Evolutionary conservation across 2,888 invertebrate species (phyloP).

Genomic region (Auanema sp.): DNA sequence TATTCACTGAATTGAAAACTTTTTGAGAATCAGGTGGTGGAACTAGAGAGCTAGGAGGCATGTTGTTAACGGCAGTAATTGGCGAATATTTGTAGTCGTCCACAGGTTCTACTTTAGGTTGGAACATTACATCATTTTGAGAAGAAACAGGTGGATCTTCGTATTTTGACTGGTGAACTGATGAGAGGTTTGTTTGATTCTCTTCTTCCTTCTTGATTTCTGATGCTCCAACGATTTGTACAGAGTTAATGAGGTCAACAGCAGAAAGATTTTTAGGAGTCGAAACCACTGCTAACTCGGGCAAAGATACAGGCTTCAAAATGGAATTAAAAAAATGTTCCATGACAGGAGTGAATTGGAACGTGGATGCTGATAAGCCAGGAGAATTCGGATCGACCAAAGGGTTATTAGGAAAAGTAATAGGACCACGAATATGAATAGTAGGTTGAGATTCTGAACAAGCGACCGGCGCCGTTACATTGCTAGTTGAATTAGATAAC

Average conservation of each 20-base stretch:
- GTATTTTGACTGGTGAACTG: background rate
- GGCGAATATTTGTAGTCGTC: slow-evolving; percentile 36
- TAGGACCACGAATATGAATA: slow-evolving; percentile 19
- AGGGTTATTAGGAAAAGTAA: slow-evolving; percentile 15
- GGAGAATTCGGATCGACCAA: slow-evolving; percentile 13
- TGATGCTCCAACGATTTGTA: background rate
- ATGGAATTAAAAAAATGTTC: slow-evolving; percentile 54
- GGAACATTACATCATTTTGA: slow-evolving; percentile 21
- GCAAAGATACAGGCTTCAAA: background rate
- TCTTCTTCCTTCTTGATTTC: slow-evolving; percentile 12
- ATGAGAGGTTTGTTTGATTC: slow-evolving; percentile 3
- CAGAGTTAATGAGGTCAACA: slow-evolving; percentile 9
- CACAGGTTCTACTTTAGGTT: slow-evolving; percentile 39
- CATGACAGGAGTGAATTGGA: slow-evolving; percentile 63
- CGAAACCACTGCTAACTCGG: slow-evolving; percentile 14
- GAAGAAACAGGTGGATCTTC: background rate
- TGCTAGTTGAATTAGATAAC: too few species aligned
- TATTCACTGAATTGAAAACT: background rate
- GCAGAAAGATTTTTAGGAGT: background rate
- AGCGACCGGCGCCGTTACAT: too few species aligned
- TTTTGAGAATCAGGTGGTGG: too few species aligned
- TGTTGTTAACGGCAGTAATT: background rate
- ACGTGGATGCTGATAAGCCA: slow-evolving; percentile 55
- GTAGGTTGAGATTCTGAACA: slow-evolving; percentile 9
- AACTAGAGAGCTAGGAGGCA: background rate